These are phyloP conservation scores for Oscheius myriophilus DNA, from an alignment of 2,888 invertebrate genomes.

Conservation along the genomic window DNA sequence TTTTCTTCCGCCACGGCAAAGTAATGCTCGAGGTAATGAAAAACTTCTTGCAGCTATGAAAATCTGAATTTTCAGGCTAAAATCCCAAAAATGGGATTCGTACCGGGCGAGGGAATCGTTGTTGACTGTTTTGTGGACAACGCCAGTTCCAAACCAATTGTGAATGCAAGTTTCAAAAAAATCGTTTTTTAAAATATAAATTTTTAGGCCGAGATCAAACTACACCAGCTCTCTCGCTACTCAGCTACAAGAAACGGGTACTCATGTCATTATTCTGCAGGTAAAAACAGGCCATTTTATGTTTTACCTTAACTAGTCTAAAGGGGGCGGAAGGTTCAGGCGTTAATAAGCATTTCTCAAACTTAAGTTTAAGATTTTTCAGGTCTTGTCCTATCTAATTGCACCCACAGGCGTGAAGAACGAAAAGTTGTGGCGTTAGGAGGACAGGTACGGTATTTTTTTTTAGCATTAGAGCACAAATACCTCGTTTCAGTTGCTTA, in stretches of 20 bases:
- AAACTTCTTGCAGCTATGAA: neutral
- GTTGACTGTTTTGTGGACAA: slow-evolving; percentile 45
- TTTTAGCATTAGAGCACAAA: too few species aligned
- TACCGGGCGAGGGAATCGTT: slow-evolving; percentile 43
- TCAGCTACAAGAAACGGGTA: slow-evolving; percentile 19
- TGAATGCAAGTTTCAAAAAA: slow-evolving; percentile 28
- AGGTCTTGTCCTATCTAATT: neutral
- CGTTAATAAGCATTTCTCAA: too few species aligned
- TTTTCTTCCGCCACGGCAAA: slow-evolving; percentile 29
- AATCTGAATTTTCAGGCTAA: slow-evolving; percentile 34
- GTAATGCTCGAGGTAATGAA: slow-evolving; percentile 11
- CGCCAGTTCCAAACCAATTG: slow-evolving; percentile 32
- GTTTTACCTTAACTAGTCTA: too few species aligned
- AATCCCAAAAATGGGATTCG: slow-evolving; percentile 42
- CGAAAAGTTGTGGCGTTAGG: slow-evolving; percentile 7
- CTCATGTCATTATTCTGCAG: slow-evolving; percentile 15
- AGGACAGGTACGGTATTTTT: neutral
- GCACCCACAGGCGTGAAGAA: slow-evolving; percentile 18
- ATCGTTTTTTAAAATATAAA: neutral
- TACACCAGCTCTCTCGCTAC: slow-evolving; percentile 19
- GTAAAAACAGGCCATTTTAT: neutral
- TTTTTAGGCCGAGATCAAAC: slow-evolving; percentile 25
- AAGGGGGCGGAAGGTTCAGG: too few species aligned
- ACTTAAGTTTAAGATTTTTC: too few species aligned
- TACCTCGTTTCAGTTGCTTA: slow-evolving; percentile 15